Conservation (phyloP, 2,797 vertebrate genomes). For the Falco cherrug region DNA sequence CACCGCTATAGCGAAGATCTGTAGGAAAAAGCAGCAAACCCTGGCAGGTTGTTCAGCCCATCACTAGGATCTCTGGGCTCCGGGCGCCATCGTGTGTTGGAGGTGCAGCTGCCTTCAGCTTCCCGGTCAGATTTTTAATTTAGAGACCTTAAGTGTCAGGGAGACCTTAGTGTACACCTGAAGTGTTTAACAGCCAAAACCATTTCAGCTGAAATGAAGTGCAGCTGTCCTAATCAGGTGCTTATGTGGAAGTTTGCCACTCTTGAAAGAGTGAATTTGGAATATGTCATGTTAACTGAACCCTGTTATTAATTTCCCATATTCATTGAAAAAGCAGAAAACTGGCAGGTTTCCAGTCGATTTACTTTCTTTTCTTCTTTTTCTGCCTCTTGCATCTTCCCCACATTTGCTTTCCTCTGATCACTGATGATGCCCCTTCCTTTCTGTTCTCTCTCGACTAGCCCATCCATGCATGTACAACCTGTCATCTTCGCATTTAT, state of each 20-base stretch:
- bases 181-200: background rate
- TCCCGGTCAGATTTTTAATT: background rate
- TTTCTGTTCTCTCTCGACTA: background rate
- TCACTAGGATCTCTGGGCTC: background rate
- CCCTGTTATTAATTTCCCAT: background rate
- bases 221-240: background rate
- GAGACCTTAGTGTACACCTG: background rate
- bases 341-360: background rate
- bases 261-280: background rate
- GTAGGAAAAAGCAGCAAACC: background rate
- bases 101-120: background rate
- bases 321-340: background rate
- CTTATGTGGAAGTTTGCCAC: background rate
- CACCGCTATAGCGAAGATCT: background rate
- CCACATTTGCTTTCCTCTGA: background rate
- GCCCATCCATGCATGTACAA: background rate
- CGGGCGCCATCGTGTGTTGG: conserved; percentile 72
- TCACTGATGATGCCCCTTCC: background rate
- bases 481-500: accelerated
- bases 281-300: background rate
- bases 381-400: background rate
- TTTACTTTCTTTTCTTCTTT: background rate
- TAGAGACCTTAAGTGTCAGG: background rate
- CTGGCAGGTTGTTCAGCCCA: background rate
- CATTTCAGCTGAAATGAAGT: background rate